Base-by-base conservation (phyloP, 1,140 invertebrate species). In the Ceratina australensis region DNA sequence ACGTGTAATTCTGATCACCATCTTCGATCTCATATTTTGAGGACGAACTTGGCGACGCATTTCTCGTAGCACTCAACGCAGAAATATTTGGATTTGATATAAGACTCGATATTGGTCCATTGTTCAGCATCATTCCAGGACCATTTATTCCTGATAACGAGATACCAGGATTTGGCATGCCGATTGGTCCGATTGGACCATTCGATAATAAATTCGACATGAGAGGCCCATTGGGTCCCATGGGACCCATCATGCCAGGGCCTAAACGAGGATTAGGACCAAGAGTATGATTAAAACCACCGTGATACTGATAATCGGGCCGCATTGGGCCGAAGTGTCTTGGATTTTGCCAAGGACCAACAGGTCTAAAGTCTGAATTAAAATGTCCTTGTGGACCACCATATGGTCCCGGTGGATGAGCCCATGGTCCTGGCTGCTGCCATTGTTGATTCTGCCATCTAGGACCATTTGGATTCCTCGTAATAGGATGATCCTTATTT, bases 271-370 rank as follows among this genome's bases (percentile, higher is more conserved):
- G 80, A 61, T 87, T 90, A 0, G 84, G 85, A 1, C 87, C 85
- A 26, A 91, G 82, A 1, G 79, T 82, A 2, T 90, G 87, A 74
- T 91, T 92, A n/a, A 91, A 92, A 10, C 86, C 87, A n/a, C 85
- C 85, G 20, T 91, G 89, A 68, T 90, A 92, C 13, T 90, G 91
- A 57, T 86, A 92, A 24, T 92, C 92, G 1, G 90, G 87, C 18
- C 91, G 79, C 47, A 91, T 88, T 3, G 91, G 90, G 0, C 81
- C 87, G 24, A 91, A 92, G 28, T 90, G 87, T 52, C 91, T 86
- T 24, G 90, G 88, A 78, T 90, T 91, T 63, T 92, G 91, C 92
- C 92, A 92, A 0, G 91, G 90, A 0, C 89, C 91, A 12, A 91
- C 86, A 0, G 85, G 85, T 50, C 91, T 72, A 47, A 86, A 91